Conservation (phyloP, 2,797 vertebrate species). For the Cynopterus sphinx region DNA sequence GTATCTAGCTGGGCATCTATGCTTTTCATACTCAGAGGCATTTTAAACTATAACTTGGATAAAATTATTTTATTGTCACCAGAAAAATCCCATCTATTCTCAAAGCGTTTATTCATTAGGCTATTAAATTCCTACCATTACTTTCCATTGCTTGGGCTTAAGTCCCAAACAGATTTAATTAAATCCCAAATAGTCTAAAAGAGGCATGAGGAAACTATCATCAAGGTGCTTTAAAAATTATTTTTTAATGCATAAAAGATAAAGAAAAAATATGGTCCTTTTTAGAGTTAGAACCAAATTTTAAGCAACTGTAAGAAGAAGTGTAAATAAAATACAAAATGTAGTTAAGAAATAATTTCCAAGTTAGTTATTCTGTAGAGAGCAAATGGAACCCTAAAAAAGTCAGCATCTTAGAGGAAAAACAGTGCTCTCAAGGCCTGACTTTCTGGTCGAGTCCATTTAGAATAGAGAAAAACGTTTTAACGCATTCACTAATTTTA, state of each 20-base stretch:
- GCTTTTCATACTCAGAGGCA: not conserved
- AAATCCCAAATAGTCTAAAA: conserved; percentile 36
- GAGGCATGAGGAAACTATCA: not conserved
- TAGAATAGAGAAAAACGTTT: not conserved
- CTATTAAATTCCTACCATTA: not conserved
- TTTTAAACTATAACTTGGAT: conserved; percentile 14
- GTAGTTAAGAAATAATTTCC: not conserved
- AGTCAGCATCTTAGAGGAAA: not conserved
- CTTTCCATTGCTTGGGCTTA: conserved; percentile 13
- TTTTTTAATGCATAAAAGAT: not conserved
- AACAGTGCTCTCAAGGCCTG: not conserved
- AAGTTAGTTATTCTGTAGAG: not conserved
- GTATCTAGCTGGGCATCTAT: not conserved
- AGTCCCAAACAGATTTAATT: not conserved
- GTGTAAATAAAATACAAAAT: not conserved
- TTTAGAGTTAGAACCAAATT: not conserved
- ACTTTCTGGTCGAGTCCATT: not conserved
- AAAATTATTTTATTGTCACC: conserved; percentile 18
- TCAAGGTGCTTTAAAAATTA: not conserved
- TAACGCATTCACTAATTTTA: not conserved
- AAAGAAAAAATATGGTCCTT: not conserved
- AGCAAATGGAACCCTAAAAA: not conserved
- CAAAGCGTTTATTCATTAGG: not conserved
- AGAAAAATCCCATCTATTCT: conserved; percentile 37
- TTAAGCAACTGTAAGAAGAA: not conserved